These are phyloP conservation scores for Cebus imitator DNA, from an alignment of 2,113 vertebrate genomes.

Conservation along the genomic window DNA sequence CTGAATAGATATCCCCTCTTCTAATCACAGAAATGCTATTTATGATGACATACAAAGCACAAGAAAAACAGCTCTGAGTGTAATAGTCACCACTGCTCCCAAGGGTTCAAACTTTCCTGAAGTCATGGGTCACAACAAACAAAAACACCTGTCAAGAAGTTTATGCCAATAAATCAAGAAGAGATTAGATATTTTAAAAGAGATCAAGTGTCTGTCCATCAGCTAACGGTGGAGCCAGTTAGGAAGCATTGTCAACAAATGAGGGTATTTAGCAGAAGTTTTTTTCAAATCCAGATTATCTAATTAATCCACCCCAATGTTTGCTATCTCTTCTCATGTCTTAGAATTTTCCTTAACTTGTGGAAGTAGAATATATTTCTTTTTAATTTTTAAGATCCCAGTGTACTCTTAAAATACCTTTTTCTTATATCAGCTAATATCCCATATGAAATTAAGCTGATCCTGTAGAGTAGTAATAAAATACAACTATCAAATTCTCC, in stretches of 20 bases:
- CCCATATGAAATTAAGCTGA: background rate
- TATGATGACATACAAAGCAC: background rate
- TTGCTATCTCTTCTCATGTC: background rate
- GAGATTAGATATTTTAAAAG: slow-evolving; percentile 37
- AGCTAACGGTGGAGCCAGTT: background rate
- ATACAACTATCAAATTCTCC: background rate
- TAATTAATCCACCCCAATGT: background rate
- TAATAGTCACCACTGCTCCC: background rate
- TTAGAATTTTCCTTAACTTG: slow-evolving; percentile 11
- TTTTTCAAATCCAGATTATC: slow-evolving; percentile 10
- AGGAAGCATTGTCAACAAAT: slow-evolving; percentile 10
- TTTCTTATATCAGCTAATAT: background rate
- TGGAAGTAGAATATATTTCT: background rate
- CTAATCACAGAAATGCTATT: background rate
- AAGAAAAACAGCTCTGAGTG: background rate
- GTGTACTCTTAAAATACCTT: background rate
- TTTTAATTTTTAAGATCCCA: slow-evolving; percentile 15
- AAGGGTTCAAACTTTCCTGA: background rate
- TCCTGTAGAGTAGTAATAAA: background rate
- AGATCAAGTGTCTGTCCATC: slow-evolving; percentile 28
- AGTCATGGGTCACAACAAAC: slow-evolving; percentile 47
- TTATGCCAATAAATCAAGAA: slow-evolving; percentile 10
- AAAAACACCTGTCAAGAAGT: slow-evolving; percentile 33
- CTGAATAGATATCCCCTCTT: background rate
- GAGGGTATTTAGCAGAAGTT: background rate